Conservation (phyloP, 2,797 vertebrate species). For the Myotis daubentonii region DNA sequence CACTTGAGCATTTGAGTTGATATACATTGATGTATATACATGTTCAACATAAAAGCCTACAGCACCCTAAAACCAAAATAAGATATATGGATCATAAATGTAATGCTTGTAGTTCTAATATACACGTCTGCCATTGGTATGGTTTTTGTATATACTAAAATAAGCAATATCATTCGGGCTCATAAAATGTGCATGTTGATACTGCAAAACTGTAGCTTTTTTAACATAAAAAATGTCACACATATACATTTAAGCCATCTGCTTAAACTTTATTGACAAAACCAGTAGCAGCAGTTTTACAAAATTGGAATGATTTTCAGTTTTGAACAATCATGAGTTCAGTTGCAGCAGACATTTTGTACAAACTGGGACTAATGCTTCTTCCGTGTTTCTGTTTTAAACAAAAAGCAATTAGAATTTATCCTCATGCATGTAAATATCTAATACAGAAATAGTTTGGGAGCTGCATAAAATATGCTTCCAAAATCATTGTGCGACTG, state of each 20-base stretch:
- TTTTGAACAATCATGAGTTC: slow-evolving; percentile 70
- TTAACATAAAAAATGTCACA: slow-evolving; percentile 74
- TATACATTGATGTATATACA: neutral
- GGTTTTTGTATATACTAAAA: slow-evolving; percentile 69
- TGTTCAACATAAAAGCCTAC: neutral
- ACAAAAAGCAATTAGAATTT: slow-evolving; percentile 75
- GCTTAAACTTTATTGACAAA: slow-evolving; percentile 85
- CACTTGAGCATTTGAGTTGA: slow-evolving; percentile 8
- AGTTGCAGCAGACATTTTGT: slow-evolving; percentile 74
- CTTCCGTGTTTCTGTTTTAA: slow-evolving; percentile 69
- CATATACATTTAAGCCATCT: slow-evolving; percentile 84
- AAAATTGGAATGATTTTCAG: slow-evolving; percentile 79
- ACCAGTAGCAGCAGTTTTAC: slow-evolving; percentile 76
- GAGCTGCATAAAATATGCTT: slow-evolving; percentile 69
- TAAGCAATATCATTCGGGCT: slow-evolving; percentile 62
- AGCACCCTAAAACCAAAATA: slow-evolving; percentile 32
- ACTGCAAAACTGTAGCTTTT: slow-evolving; percentile 73
- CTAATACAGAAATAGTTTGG: slow-evolving; percentile 78
- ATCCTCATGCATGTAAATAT: slow-evolving; percentile 80
- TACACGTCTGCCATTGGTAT: slow-evolving; percentile 28
- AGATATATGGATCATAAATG: slow-evolving; percentile 19
- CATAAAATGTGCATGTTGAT: slow-evolving; percentile 81
- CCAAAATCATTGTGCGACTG: slow-evolving; percentile 50
- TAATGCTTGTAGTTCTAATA: slow-evolving; percentile 19
- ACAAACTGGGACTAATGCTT: slow-evolving; percentile 70